Evolutionary conservation across 2,113 vertebrate species (phyloP), one percentile per base, ranked within the genome.

Genomic region (Rhegmatorhina hoffmannsi): DNA sequence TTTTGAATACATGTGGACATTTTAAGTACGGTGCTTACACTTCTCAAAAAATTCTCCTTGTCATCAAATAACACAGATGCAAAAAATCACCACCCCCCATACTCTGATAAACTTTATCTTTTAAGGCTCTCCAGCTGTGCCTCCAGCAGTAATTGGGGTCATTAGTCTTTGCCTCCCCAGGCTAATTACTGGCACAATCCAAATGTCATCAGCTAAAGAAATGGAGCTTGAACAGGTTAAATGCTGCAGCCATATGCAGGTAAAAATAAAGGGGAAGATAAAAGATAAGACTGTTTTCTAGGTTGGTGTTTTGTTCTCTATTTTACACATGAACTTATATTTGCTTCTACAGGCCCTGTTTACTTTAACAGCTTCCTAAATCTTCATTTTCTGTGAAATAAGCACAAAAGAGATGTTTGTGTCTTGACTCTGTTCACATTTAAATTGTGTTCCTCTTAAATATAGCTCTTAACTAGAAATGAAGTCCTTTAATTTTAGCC

Each of bases 181-280:
- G 86, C 84, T 97, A 96, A 96, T 96, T 95, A 91, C 89, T 44
- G 90, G 44, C 43, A 33, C 64, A 81, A 89, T 89, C 69, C 56
- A 95, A 95, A 95, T 93, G 87, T 82, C 81, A 82, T 87, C 73
- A 62, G 21, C 47, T 84, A 80, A 87, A 90, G 76, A 86, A 94
- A 89, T 49, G 26, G 47, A 78, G 68, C 52, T 81, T 90, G 73
- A 92, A 17, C 64, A 89, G 76, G 84, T 92, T 94, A 89, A 96
- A 84, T 9, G 38, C 84, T 93, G 47, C 52, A 90, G 60, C 17
- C 34, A 33, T 20, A 47, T 28, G 60, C 26, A 55, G 46, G 26
- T 77, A 59, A 29, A 86, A 94, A 94, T 38, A 74, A 81, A 90
- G 17, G 14, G 47, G 20, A 84, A 84, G 43, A 67, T 34, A 89